Evolutionary conservation across 2,888 invertebrate genomes (phyloP).

Genomic region (Pterobdella sp.): DNA sequence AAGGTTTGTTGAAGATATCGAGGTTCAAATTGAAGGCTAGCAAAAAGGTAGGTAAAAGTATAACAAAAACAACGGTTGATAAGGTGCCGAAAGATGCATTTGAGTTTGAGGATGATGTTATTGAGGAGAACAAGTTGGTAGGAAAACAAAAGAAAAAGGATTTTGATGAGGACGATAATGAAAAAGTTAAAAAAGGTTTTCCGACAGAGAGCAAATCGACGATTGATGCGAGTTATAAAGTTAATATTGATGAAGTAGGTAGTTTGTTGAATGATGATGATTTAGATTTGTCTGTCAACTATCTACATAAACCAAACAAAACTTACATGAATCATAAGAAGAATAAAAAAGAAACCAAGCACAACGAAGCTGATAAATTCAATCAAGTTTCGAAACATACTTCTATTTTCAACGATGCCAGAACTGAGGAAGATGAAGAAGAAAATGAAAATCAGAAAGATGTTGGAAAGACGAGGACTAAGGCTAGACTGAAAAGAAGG

Average conservation of each 20-base stretch:
- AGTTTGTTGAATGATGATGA: neutral
- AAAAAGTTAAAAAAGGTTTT: neutral
- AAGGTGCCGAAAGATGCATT: constrained; percentile 1
- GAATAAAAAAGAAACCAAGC: neutral
- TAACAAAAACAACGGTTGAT: neutral
- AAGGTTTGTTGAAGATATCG: neutral
- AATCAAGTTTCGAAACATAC: neutral
- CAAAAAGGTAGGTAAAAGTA: neutral
- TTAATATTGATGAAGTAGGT: neutral
- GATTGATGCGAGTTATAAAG: too few relatives aligned
- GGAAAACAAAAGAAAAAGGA: neutral
- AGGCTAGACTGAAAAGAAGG: neutral
- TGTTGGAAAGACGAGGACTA: constrained; percentile 12
- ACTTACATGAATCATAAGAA: constrained; percentile 8
- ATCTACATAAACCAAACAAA: neutral
- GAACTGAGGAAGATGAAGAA: neutral
- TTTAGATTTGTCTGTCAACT: neutral
- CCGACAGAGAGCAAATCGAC: too few relatives aligned
- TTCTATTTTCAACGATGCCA: neutral
- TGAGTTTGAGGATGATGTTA: constrained; percentile 3
- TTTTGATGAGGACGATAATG: neutral
- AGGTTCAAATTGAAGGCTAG: neutral
- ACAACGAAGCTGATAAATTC: neutral
- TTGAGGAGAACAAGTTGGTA: neutral
- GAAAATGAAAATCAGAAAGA: neutral